phyloP scores from a whole-genome alignment of 2,797 vertebrate genomes.

The Esox masquinongy region DNA sequence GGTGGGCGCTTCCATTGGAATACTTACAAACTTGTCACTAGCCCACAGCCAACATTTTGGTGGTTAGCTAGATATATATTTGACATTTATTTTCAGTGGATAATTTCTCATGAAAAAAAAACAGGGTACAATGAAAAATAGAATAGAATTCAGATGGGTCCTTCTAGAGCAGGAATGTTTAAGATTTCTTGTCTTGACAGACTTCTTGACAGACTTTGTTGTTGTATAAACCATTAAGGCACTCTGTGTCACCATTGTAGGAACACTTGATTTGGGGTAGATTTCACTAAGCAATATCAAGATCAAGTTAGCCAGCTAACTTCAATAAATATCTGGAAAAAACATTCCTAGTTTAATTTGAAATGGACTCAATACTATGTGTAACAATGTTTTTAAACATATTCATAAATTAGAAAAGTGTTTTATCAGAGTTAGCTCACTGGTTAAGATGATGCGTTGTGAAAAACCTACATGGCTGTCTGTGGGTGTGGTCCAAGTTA shows the following conservation, averaged over 20 bases:
- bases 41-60: not conserved
- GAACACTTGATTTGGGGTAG: not conserved
- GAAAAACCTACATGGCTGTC: conserved; percentile 19
- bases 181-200: not conserved
- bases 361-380: not conserved
- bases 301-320: conserved; percentile 13
- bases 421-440: conserved; percentile 14
- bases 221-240: not conserved
- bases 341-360: not conserved
- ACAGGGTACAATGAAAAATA: not conserved
- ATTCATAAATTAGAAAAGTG: not conserved
- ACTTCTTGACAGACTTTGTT: not conserved
- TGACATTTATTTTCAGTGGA: not conserved
- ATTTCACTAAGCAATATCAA: conserved; percentile 9
- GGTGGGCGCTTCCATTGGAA: not conserved
- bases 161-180: not conserved
- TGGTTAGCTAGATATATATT: not conserved
- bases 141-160: conserved; percentile 8
- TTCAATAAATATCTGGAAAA: conserved; percentile 1
- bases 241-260: not conserved
- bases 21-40: not conserved
- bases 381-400: not conserved
- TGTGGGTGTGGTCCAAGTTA: conserved; percentile 22
- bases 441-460: not conserved
- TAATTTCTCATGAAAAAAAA: not conserved